Base-by-base conservation (phyloP, 2,113 vertebrate species). In the Chloropsis cyanopogon region DNA sequence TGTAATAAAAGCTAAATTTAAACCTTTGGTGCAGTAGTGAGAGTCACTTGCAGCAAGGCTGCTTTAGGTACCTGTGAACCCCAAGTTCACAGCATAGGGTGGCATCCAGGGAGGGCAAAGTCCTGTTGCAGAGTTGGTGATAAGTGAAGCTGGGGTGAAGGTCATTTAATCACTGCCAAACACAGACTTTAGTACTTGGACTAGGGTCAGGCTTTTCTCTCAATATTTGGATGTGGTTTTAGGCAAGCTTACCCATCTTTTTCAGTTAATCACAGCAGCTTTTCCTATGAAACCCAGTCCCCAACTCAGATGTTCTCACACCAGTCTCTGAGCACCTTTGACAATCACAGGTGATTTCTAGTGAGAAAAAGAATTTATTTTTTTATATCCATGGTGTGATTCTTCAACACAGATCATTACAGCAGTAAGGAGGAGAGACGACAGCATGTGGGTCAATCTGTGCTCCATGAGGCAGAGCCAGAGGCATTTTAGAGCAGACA, bases 1-100 rank as follows among this genome's bases (percentile, higher is more conserved):
- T 98, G 98, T 98, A 98, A 98, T 98, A 98, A 98, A 97, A 97
- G 97, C 93, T 89, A 20, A 70, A 95, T 90, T 95, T 98, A 95
- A 86, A 72, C 22, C 35, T 93, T 69, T 76, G 68, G 29, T 71
- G 47, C 7, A 0, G 79, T 11, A 21, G 14, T 47, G 68, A 66
- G 29, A 47, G 71, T 81, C 59, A 15, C 25, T 85, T 2, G 2
- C 7, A 10, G n/a, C 21, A 12, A 65, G 31, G n/a, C 28, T 65
- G 23, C 66, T 72, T 33, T 11, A 35, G 86, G 47, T 47, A 81
- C 41, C 41, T 60, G 64, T 7, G 1, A 60, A 29, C 20, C 14
- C 37, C 4, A 10, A 7, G 9, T 42, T 28, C 54, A 33, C 33
- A 56, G 52, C 0, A 2, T 52, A 66, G 44, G 42, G 6, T 71